phyloP scores from a whole-genome alignment of 1,140 invertebrate species.

The Pseudomyrmex sp. region DNA sequence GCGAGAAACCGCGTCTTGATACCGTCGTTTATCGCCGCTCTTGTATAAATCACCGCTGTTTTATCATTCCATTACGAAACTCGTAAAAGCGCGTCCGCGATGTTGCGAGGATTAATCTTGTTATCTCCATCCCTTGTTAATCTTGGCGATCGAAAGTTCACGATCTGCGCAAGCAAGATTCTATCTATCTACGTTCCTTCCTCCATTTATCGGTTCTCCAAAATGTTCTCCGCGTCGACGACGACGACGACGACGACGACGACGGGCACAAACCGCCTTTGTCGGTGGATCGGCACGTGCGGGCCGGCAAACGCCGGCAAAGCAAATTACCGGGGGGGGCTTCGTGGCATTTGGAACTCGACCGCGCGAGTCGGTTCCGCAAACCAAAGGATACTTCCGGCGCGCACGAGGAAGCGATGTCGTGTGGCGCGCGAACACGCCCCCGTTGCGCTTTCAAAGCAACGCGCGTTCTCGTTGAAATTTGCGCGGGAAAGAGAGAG shows the following conservation, averaged over 20 bases:
- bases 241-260: not conserved
- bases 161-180: not conserved
- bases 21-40: not conserved
- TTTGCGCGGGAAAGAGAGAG: not conserved
- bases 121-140: not conserved
- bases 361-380: conserved; percentile 30
- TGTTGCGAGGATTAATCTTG: conserved; percentile 15
- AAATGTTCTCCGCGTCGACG: not conserved
- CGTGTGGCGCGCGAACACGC: not conserved
- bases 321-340: conserved; percentile 54
- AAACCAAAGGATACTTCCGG: conserved; percentile 55
- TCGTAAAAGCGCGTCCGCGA: not conserved
- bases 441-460: not conserved
- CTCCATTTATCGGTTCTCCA: not conserved
- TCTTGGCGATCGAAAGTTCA: conserved; percentile 14
- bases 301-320: conserved; percentile 9
- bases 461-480: not conserved
- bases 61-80: conserved; percentile 26
- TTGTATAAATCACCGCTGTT: conserved; percentile 20
- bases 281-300: conserved; percentile 51
- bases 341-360: conserved; percentile 43
- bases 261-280: conserved; percentile 39
- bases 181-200: not conserved
- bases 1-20: not conserved
- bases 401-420: conserved; percentile 40